Base-by-base conservation (phyloP, 2,797 vertebrate species). In the Telmatherina bonti region DNA sequence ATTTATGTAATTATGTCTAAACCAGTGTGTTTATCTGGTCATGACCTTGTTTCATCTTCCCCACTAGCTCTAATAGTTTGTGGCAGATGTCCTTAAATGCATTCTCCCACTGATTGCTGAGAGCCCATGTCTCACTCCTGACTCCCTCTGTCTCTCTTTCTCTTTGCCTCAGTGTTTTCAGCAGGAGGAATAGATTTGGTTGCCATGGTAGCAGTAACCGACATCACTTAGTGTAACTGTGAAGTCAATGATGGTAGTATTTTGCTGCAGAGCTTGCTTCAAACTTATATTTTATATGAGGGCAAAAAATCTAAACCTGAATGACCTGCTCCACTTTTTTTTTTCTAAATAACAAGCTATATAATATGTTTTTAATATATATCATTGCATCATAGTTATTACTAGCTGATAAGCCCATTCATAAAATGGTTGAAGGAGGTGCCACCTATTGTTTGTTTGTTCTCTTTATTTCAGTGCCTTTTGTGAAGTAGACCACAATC, bases 161-260 rank as follows among this genome's bases (percentile, higher is more conserved):
- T 62, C 65, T 69, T 27, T 59, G 49, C 63, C 54, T 65, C 65
- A 24, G 27, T 59, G 38, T 74, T 45, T 62, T 81, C 59, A 67
- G 71, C 82, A n/a, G 13, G 75, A 87, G 70, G 82, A 91, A 86
- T 85, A 83, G 81, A 90, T 89, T 85, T 85, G 79, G 93, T 95
- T 95, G 92, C 94, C 93, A 95, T 95, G 93, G 94, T 91, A 94
- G 93, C 94, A 76, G 91, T 93, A 91, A 93, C 89, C 67, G 76
- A 85, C 89, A 92, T 93, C 93, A 93, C 91, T 94, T 93, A 90
- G 83, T 57, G 77, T 88, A 86, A 87, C 88, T 83, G 86, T 86
- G 88, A 89, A 93, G 89, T 92, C 87, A 79, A 90, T 92, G 89
- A 93, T 93, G 72, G 88, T 82, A 74, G 78, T 86, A 78, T 93